Evolutionary conservation across 2,797 vertebrate genomes (phyloP).

Genomic region (Chiloscyllium punctatum): DNA sequence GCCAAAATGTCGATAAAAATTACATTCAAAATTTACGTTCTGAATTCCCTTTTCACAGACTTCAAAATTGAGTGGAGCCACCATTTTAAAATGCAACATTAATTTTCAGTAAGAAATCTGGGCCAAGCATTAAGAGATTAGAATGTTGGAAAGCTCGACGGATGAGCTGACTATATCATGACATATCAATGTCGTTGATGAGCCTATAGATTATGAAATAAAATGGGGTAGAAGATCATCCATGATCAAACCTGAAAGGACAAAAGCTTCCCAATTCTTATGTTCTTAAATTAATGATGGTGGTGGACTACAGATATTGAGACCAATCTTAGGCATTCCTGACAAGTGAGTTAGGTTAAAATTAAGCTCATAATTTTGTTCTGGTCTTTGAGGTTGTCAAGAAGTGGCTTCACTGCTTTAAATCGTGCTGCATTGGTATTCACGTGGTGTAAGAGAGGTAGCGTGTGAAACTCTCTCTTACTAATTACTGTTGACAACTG

Average conservation of each 20-base stretch:
- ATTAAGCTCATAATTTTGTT: neutral
- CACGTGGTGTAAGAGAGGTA: neutral
- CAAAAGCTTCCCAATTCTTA: no score
- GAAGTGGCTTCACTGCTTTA: neutral
- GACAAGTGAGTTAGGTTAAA: neutral
- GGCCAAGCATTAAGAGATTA: neutral
- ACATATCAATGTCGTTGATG: neutral
- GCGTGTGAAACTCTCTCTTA: neutral
- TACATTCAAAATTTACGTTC: neutral
- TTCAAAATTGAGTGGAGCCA: neutral
- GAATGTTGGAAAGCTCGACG: neutral
- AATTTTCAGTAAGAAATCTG: neutral
- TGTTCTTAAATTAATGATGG: neutral
- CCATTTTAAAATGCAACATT: neutral
- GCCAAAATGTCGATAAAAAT: neutral
- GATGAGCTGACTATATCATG: neutral
- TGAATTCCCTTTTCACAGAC: neutral
- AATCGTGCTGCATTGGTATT: neutral
- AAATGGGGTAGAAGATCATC: neutral
- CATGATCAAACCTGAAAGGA: no score
- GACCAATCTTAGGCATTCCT: no score
- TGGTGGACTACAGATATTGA: neutral
- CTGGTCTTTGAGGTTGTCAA: neutral
- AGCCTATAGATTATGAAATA: neutral
- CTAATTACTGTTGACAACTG: no score